Conservation (phyloP, 2,797 vertebrate species). For the Lindbergichthys nudifrons region DNA sequence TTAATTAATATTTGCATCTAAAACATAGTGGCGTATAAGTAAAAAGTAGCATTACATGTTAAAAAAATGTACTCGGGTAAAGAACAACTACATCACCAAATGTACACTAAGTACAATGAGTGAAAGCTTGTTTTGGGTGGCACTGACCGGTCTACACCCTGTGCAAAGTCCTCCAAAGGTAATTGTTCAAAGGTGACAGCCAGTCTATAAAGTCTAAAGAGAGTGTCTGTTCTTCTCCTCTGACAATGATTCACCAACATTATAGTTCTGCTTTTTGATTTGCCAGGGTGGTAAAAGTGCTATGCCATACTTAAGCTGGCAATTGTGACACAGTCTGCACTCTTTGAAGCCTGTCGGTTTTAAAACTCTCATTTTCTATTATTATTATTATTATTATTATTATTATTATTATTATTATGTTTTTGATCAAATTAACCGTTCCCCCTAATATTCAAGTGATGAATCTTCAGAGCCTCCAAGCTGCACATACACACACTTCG, state of each 20-base stretch:
- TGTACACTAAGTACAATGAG: no score
- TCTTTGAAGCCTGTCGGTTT: background rate
- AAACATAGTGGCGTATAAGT: no score
- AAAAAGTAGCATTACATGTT: no score
- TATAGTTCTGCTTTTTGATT: background rate
- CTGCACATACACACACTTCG: background rate
- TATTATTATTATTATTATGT: no score
- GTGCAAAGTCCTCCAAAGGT: constrained; percentile 35
- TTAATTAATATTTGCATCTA: no score
- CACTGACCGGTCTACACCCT: background rate
- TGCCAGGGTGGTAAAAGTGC: background rate
- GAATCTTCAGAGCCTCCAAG: background rate
- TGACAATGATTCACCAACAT: constrained; percentile 19
- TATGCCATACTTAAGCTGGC: background rate
- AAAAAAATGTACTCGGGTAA: no score
- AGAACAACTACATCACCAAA: no score
- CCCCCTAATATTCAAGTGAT: background rate
- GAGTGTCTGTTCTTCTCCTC: background rate
- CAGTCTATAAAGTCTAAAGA: constrained; percentile 3
- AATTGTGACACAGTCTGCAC: background rate
- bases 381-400: no score
- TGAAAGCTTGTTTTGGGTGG: background rate
- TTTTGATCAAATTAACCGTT: no score
- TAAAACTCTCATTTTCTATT: no score
- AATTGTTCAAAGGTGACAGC: constrained; percentile 27